A percentile compares a stretch with the other conserved stretches of the same genome.
Evolutionary conservation across 2,888 invertebrate genomes (phyloP).

Genomic region (Metallyticus violacea): DNA sequence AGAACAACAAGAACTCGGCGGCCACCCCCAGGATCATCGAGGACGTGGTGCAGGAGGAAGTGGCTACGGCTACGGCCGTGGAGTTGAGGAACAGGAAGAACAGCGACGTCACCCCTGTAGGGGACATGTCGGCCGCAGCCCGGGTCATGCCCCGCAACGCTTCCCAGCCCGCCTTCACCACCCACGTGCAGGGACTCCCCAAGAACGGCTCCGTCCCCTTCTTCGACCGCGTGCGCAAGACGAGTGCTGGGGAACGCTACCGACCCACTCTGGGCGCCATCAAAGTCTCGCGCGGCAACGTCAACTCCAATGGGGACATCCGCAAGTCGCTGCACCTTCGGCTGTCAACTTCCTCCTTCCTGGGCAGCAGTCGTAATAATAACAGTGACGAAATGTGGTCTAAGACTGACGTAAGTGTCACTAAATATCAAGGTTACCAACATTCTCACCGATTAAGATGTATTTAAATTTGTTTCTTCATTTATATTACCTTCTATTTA

Average conservation of each 20-base stretch:
- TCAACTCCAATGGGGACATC: conserved; percentile 75
- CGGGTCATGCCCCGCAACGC: conserved; percentile 74
- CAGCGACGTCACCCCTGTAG: neutral
- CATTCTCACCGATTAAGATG: no score
- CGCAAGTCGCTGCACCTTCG: conserved; percentile 57
- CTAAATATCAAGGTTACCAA: no score
- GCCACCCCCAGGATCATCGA: conserved; percentile 42
- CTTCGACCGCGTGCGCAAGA: conserved; percentile 81
- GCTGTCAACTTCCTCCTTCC: conserved; percentile 56
- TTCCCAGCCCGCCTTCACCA: conserved; percentile 81
- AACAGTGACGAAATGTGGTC: conserved; percentile 46
- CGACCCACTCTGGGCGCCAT: conserved; percentile 82
- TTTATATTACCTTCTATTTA: no score
- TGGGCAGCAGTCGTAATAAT: conserved; percentile 58
- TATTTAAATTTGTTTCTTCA: no score
- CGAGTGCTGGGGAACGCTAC: conserved; percentile 78
- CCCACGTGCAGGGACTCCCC: conserved; percentile 63
- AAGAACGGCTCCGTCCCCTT: conserved; percentile 90
- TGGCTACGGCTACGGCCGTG: conserved; percentile 30
- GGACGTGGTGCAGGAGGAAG: conserved; percentile 41
- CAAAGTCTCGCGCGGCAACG: conserved; percentile 71
- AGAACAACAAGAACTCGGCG: conserved; percentile 17
- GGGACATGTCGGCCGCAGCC: conserved; percentile 43
- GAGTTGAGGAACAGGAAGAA: conserved; percentile 33
- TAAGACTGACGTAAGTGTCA: conserved; percentile 40